A percentile compares a stretch with the other conserved stretches of the same genome.
These are phyloP conservation scores for Amphiura filiformis DNA, from an alignment of 35 echinoderm and acorn worm species.

Conservation along the genomic window DNA sequence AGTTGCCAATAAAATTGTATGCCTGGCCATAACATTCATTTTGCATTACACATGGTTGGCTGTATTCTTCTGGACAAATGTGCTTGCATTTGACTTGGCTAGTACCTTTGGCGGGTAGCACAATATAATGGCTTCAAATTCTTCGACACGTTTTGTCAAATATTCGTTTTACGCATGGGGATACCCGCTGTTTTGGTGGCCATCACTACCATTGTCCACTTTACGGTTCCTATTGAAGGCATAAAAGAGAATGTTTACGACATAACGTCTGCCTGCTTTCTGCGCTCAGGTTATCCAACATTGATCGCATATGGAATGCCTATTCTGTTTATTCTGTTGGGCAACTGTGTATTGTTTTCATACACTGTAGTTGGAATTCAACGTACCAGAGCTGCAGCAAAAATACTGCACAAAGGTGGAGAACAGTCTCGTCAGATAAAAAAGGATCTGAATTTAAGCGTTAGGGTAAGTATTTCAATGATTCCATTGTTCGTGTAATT, in stretches of 20 bases:
- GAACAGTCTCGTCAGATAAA: neutral
- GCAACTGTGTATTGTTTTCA: neutral
- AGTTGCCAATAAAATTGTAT: neutral
- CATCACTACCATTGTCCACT: neutral
- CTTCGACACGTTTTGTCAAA: neutral
- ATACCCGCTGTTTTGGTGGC: neutral
- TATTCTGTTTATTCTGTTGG: neutral
- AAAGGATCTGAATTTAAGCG: neutral
- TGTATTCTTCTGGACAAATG: slow-evolving; percentile 49
- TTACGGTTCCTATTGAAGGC: neutral
- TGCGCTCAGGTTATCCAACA: neutral
- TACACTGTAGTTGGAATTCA: neutral
- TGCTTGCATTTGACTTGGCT: slow-evolving; percentile 46
- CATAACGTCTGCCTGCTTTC: neutral
- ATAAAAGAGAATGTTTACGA: neutral
- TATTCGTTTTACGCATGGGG: neutral
- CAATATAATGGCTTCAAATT: neutral
- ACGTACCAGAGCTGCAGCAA: neutral
- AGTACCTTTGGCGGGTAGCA: neutral
- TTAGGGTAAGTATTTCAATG: neutral
- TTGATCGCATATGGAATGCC: neutral
- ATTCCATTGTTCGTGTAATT: too few species aligned
- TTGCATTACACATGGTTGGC: slow-evolving; percentile 38
- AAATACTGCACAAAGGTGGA: neutral
- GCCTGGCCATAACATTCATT: slow-evolving; percentile 8